Conservation (phyloP, 2,113 vertebrate species). For the Emydocephalus ijimae region DNA sequence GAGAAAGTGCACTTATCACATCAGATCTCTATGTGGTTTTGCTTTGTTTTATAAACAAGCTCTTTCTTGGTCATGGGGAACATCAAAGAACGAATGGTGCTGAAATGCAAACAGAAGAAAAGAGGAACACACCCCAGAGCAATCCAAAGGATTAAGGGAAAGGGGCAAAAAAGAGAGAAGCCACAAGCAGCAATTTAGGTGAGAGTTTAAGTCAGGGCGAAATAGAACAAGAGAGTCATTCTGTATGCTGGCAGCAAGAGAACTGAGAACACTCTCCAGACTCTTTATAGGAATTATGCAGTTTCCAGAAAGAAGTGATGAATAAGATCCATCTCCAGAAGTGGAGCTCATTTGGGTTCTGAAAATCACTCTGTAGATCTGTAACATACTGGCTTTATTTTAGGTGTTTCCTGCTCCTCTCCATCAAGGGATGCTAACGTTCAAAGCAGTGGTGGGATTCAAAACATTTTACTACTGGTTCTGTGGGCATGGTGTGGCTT, state of each 20-base stretch:
- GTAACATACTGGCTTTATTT: neutral
- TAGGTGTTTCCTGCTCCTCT: neutral
- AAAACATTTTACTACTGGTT: too few species aligned
- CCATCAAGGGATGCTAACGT: neutral
- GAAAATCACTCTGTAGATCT: neutral
- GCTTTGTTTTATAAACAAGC: neutral
- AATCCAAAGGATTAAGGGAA: neutral
- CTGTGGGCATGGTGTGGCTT: too few species aligned
- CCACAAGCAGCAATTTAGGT: neutral
- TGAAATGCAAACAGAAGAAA: neutral
- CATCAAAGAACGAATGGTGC: neutral
- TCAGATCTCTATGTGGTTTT: neutral
- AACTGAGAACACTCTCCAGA: neutral
- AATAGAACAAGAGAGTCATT: neutral
- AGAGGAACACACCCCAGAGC: neutral
- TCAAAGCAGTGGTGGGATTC: neutral
- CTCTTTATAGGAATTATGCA: neutral
- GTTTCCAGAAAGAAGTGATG: neutral
- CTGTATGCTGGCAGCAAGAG: neutral
- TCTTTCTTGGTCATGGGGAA: neutral
- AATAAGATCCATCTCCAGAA: neutral
- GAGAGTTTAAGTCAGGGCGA: too few species aligned
- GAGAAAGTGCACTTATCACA: constrained; percentile 36
- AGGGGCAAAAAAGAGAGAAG: neutral
- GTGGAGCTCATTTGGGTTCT: too few species aligned